Evolutionary conservation across 2,888 invertebrate species (phyloP).

Genomic region (Pantelozetes paolii): DNA sequence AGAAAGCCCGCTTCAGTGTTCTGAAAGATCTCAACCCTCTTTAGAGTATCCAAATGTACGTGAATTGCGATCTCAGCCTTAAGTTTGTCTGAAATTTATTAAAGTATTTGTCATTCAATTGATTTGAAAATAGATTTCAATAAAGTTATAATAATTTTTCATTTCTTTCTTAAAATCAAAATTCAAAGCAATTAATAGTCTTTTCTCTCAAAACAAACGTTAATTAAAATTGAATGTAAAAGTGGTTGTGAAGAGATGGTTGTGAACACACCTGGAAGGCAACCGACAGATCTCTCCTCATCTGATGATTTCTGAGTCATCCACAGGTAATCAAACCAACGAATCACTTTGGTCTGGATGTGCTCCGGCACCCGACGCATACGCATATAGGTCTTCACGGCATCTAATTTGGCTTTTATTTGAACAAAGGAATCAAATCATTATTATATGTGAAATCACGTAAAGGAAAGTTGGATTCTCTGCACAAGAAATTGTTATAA

Average conservation of each 20-base stretch:
- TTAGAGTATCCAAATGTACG: constrained; percentile 95
- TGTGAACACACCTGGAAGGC: constrained; percentile 64
- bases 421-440: not conserved
- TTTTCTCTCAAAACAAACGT: too few species aligned
- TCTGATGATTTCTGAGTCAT: constrained; percentile 97
- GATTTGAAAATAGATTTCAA: not conserved
- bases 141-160: too few species aligned
- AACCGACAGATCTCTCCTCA: constrained; percentile 91
- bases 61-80: constrained; percentile 99
- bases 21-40: constrained; percentile 97
- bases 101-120: not conserved
- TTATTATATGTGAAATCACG: not conserved
- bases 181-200: too few species aligned
- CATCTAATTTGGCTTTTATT: constrained; percentile 84
- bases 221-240: not conserved
- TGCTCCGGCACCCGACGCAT: constrained; percentile 91
- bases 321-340: constrained; percentile 99
- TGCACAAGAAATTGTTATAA: not conserved
- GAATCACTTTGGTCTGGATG: constrained; percentile 94
- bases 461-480: not conserved
- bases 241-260: not conserved
- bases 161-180: too few species aligned
- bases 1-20: constrained; percentile 98
- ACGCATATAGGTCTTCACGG: constrained; percentile 97
- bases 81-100: constrained; percentile 67